phyloP scores from a whole-genome alignment of 2,888 invertebrate genomes.

The Imbricaverruca yamaguchii region DNA sequence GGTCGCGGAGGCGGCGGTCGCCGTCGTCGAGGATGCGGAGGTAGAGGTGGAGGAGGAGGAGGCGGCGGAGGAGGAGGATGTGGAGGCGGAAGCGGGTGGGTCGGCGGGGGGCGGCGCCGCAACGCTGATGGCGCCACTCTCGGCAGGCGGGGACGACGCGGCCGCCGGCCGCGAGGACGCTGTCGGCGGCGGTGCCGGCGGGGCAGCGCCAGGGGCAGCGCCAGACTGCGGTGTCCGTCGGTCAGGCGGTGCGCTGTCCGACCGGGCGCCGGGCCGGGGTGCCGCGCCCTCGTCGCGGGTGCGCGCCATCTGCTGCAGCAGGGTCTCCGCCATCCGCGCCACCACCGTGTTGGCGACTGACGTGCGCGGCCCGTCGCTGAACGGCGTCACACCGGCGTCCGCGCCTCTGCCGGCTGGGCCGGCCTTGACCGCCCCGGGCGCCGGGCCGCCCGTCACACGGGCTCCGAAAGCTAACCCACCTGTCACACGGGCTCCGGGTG shows the following conservation, averaged over 20 bases:
- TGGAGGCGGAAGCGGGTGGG: constrained; percentile 52
- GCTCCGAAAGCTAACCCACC: too few species aligned
- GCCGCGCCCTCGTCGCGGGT: constrained; percentile 32
- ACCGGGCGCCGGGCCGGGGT: constrained; percentile 31
- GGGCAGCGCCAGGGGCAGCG: too few species aligned
- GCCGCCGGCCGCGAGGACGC: constrained; percentile 24
- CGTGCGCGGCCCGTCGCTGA: too few species aligned
- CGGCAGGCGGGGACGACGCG: constrained; percentile 21
- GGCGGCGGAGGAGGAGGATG: constrained; percentile 37
- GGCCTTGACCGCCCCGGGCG: constrained; percentile 39
- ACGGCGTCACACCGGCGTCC: constrained; percentile 32
- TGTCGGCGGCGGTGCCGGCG: constrained; percentile 12
- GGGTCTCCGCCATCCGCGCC: constrained; percentile 75
- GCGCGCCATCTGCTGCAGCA: constrained; percentile 71
- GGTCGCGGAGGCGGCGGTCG: too few species aligned
- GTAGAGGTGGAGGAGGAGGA: too few species aligned
- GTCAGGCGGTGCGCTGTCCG: constrained; percentile 16
- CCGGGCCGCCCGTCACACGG: background rate
- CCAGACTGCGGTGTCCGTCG: constrained; percentile 20
- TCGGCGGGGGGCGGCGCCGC: constrained; percentile 27
- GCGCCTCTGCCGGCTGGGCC: constrained; percentile 61
- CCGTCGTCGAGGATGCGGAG: too few species aligned
- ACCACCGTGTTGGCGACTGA: constrained; percentile 41
- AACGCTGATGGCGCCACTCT: constrained; percentile 24
- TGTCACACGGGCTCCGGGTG: too few species aligned